phyloP scores from a whole-genome alignment of 2,113 vertebrate genomes.

The Neolamprologus devosi region DNA sequence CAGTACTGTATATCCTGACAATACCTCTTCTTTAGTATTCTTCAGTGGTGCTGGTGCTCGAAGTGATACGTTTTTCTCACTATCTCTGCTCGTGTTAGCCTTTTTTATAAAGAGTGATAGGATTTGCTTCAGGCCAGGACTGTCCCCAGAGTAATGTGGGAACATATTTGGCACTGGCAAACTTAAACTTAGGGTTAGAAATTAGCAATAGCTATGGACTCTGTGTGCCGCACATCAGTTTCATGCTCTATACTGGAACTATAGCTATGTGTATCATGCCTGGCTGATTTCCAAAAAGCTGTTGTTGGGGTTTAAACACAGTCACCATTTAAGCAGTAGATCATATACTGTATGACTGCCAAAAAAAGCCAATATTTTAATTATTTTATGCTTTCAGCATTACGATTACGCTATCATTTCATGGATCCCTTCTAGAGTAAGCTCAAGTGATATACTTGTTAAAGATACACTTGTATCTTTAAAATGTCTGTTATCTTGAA shows the following conservation, averaged over 20 bases:
- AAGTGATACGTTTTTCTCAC: not conserved
- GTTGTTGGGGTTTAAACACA: not conserved
- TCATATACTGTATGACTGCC: not conserved
- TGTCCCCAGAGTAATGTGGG: not conserved
- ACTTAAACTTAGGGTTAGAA: not conserved
- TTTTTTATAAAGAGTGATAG: not conserved
- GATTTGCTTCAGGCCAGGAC: not conserved
- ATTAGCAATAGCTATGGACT: not conserved
- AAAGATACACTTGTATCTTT: not conserved
- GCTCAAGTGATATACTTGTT: not conserved
- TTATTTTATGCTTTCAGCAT: not conserved
- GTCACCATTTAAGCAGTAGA: not conserved
- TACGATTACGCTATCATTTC: not conserved
- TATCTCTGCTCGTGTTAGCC: not conserved
- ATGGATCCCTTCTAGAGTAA: not conserved
- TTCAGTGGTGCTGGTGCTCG: not conserved
- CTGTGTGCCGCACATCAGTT: not conserved
- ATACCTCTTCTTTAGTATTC: not conserved
- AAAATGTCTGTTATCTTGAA: not conserved
- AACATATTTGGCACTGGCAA: constrained; percentile 8
- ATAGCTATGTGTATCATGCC: not conserved
- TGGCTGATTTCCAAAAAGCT: not conserved
- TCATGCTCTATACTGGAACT: not conserved
- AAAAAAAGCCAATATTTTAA: not conserved
- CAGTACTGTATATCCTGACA: not conserved